Percentiles rank a stretch among this genome's conserved stretches.
Evolutionary conservation across 2,888 invertebrate species (phyloP).

Genomic region (Chrysotoxum bicinctum): DNA sequence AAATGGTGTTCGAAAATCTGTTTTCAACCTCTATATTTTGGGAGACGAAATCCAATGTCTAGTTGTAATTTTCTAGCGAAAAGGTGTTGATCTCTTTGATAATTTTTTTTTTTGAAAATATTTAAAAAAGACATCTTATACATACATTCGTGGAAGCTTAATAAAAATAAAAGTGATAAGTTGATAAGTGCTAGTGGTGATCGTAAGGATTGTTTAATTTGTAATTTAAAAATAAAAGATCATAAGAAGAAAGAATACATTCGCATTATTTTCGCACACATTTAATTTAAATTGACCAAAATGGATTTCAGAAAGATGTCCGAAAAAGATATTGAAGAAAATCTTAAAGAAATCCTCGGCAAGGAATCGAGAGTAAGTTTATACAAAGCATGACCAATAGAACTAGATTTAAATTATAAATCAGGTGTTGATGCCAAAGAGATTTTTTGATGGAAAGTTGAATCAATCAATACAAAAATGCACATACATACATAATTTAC

Average conservation of each 20-base stretch:
- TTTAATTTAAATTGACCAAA: background rate
- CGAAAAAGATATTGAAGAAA: constrained; percentile 78
- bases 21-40: constrained; percentile 32
- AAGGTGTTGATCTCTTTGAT: constrained; percentile 55
- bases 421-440: too few relatives aligned
- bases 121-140: background rate
- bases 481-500: too few relatives aligned
- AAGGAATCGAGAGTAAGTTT: constrained; percentile 78
- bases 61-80: constrained; percentile 61
- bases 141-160: background rate
- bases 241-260: background rate
- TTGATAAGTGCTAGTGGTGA: background rate
- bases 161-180: background rate
- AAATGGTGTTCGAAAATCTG: constrained; percentile 31
- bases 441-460: too few relatives aligned
- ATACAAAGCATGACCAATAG: background rate
- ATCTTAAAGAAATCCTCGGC: constrained; percentile 78
- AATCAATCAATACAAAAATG: too few relatives aligned
- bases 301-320: constrained; percentile 73
- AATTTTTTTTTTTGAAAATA: constrained; percentile 6
- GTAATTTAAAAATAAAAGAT: background rate
- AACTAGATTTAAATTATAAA: background rate
- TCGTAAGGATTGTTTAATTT: background rate
- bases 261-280: background rate
- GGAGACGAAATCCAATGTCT: constrained; percentile 30